Evolutionary conservation across 1,140 invertebrate genomes (phyloP), one percentile per base, ranked within the genome.

Genomic region (Ceratoteleas bidentatus): DNA sequence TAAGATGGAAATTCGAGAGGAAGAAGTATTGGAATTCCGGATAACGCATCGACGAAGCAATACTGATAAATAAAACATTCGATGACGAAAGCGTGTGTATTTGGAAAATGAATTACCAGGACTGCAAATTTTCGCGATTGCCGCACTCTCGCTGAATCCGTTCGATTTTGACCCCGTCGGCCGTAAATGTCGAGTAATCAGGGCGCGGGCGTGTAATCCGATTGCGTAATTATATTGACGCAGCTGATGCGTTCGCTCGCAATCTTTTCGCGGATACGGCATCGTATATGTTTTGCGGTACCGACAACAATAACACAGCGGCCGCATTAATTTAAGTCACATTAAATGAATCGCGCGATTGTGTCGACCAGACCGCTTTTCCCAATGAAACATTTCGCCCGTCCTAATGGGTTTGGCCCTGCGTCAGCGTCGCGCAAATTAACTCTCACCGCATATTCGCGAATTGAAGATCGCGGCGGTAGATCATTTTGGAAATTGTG

Each of bases 301-400:
- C 24, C 24, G 24, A 49, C 60, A 74, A 57, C 56, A 61, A 36
- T 60, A 52, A 40, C 50, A 36, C 33, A 53, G 24, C 34, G 45
- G 32, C 33, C 6, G 50, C 64, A 74, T 74, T 64, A 64, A 64
- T 74, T 74, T 57, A 74, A 74, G 64, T 74, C 60, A 49, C 52
- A 74, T 57, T 49, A 64, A 74, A 74, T 74, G 58, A 64, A 74
- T 74, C 60, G 40, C 45, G 43, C 38, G 45, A 64, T 64, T 24
- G 34, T 57, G 40, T 33, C 16, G 36, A n/a, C 47, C 34, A 50
- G 13, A 38, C 33, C 36, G 52, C 43, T 50, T 57, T 57, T 24
- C 24, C 15, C 36, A 61, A 53, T 61, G 49, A 72, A 72, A 61
- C 68, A 72, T 72, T 72, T 61, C 50, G 68, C 34, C 57, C 45